These are phyloP conservation scores for Alosa alosa DNA, from an alignment of 2,113 vertebrate species.

Conservation along the genomic window DNA sequence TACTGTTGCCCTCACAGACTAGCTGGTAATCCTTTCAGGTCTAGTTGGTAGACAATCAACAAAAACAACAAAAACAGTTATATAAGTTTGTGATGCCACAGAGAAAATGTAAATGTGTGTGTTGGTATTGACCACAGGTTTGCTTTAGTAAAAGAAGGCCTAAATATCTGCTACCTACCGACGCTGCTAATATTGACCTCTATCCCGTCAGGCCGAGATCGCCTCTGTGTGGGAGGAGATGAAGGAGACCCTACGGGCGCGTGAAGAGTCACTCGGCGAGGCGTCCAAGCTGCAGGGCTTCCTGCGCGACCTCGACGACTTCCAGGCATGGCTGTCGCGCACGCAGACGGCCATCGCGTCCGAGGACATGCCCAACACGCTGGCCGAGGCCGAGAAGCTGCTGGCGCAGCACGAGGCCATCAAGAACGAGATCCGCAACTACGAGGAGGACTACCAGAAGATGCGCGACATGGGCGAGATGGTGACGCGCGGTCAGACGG, in stretches of 20 bases:
- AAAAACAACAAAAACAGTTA: no score
- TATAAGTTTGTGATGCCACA: no score
- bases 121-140: no score
- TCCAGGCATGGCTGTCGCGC: constrained; percentile 96
- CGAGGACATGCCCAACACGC: constrained; percentile 95
- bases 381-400: constrained; percentile 94
- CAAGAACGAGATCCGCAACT: constrained; percentile 96
- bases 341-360: constrained; percentile 97
- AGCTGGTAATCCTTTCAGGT: no score
- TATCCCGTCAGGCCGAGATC: constrained; percentile 71
- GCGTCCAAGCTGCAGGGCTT: constrained; percentile 99
- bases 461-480: constrained; percentile 99
- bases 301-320: constrained; percentile 94
- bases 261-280: constrained; percentile 94
- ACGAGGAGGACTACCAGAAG: constrained; percentile 98
- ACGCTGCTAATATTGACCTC: no score
- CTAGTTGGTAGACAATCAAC: no score
- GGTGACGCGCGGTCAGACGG: constrained; percentile 96
- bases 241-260: constrained; percentile 91
- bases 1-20: no score
- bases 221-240: constrained; percentile 92
- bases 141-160: no score
- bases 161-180: no score
- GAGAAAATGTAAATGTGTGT: no score
- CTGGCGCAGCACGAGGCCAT: constrained; percentile 95